Evolutionary conservation across 2,888 invertebrate species (phyloP).

Genomic region (Rugalucina vietnamica): DNA sequence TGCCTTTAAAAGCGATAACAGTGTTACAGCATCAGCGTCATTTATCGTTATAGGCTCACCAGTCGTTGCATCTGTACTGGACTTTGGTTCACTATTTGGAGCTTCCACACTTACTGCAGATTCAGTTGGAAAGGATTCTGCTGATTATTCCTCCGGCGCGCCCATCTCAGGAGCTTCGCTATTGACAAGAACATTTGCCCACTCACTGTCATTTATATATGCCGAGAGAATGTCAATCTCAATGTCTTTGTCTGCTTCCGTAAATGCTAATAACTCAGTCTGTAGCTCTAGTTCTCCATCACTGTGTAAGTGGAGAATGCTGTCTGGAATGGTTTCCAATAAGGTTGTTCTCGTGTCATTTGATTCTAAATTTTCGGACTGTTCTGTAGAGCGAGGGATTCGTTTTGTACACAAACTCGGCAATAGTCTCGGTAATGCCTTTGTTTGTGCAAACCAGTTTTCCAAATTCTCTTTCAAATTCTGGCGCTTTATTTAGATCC

Average conservation of each 20-base stretch:
- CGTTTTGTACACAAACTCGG: background rate
- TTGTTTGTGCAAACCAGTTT: background rate
- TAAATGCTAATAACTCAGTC: background rate
- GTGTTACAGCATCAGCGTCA: background rate
- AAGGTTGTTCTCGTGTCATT: background rate
- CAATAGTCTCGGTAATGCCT: background rate
- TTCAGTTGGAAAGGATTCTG: background rate
- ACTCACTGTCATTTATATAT: background rate
- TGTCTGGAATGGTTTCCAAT: background rate
- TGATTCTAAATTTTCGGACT: background rate
- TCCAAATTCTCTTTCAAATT: background rate
- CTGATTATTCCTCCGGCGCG: slow-evolving; percentile 4
- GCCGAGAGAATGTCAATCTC: background rate
- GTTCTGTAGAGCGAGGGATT: background rate
- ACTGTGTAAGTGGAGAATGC: background rate
- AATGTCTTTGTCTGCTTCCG: background rate
- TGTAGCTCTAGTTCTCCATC: background rate
- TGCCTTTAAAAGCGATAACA: slow-evolving; percentile 33
- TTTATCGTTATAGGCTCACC: background rate
- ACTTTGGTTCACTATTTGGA: slow-evolving; percentile 1
- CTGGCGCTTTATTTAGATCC: slow-evolving; percentile 20
- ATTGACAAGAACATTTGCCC: background rate
- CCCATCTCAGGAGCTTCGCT: background rate
- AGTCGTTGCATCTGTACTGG: background rate
- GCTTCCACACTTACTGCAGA: slow-evolving; percentile 21